Evolutionary conservation across 2,797 vertebrate genomes (phyloP).

Genomic region (Tangara arthus): DNA sequence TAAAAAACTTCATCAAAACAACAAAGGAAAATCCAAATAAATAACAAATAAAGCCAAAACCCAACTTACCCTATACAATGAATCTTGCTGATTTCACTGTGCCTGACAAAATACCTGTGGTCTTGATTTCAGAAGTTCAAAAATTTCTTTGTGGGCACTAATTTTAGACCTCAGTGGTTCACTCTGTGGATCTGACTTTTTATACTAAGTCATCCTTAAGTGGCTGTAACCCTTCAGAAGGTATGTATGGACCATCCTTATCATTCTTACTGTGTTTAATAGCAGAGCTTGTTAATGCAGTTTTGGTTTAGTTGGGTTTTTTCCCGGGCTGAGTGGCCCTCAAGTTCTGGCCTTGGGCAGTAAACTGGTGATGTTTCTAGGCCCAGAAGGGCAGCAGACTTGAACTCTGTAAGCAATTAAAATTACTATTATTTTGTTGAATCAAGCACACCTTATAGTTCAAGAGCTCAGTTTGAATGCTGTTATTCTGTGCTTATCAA

Average conservation of each 20-base stretch:
- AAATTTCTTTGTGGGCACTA: not conserved
- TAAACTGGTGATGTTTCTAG: not conserved
- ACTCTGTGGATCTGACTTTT: not conserved
- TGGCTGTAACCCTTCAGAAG: not conserved
- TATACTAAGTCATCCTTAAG: rapidly evolving
- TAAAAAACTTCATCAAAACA: not conserved
- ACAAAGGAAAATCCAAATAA: not conserved
- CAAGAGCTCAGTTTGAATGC: not conserved
- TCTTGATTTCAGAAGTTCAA: not conserved
- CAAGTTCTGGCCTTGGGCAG: not conserved
- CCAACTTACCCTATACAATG: no score
- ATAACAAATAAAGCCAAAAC: not conserved
- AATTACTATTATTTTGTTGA: not conserved
- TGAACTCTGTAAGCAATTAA: not conserved
- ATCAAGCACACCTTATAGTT: not conserved
- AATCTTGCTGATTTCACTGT: not conserved
- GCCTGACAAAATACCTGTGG: not conserved
- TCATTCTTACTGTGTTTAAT: rapidly evolving
- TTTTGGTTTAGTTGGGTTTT: rapidly evolving
- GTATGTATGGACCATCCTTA: rapidly evolving
- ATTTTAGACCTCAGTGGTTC: not conserved
- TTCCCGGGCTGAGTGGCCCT: not conserved
- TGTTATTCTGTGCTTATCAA: not conserved
- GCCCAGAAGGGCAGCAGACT: not conserved
- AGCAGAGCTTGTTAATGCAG: no score